A percentile compares a stretch with the other conserved stretches of the same genome.
These are phyloP conservation scores for Indicator indicator DNA, from an alignment of 2,113 vertebrate genomes.

Conservation along the genomic window DNA sequence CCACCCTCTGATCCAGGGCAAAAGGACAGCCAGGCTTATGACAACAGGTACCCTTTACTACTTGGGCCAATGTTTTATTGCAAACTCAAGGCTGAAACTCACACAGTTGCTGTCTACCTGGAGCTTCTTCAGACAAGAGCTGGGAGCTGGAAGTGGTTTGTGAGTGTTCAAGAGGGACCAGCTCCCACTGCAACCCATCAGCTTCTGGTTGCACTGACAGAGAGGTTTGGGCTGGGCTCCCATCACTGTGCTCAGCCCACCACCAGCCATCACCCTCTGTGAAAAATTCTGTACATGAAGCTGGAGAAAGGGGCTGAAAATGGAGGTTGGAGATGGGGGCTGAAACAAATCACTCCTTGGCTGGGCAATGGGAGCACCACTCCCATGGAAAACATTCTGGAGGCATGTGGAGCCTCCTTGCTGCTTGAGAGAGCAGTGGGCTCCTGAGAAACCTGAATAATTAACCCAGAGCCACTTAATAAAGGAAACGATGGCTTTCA, in stretches of 20 bases:
- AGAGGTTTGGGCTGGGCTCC: background rate
- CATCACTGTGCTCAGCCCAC: background rate
- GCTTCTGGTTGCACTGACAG: background rate
- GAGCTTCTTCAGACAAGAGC: background rate
- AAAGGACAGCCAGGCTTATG: accelerated
- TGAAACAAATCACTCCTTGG: background rate
- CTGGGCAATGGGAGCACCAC: background rate
- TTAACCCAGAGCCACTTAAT: slow-evolving; percentile 43
- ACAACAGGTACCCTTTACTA: accelerated
- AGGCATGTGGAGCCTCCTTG: background rate
- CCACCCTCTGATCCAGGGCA: background rate
- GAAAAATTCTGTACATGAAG: background rate
- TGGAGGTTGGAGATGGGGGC: background rate
- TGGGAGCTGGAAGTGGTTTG: background rate
- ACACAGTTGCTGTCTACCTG: accelerated
- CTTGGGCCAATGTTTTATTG: accelerated
- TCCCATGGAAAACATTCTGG: background rate
- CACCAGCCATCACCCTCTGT: background rate
- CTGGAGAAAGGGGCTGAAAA: background rate
- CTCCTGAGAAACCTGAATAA: background rate
- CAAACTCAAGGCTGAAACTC: background rate
- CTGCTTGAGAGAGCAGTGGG: background rate
- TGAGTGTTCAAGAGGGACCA: background rate
- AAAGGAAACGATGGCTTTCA: slow-evolving; percentile 20
- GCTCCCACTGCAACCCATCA: background rate